These are phyloP conservation scores for Cataglyphis altisquamis DNA, from an alignment of 2,888 invertebrate species.

Conservation along the genomic window DNA sequence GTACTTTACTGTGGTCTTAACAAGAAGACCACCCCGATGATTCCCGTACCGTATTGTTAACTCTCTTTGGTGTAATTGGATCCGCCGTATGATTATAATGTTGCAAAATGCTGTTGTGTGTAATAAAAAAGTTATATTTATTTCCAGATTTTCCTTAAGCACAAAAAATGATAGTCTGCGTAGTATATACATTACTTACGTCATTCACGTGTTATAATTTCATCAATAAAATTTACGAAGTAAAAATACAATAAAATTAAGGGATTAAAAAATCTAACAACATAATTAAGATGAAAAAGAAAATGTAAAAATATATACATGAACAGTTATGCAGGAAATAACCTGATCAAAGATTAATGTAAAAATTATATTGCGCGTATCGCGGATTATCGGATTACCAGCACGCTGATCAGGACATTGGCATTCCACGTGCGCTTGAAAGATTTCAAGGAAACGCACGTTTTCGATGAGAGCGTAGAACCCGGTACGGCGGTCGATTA, in stretches of 20 bases:
- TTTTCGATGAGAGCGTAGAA: constrained; percentile 65
- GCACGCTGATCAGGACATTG: constrained; percentile 37
- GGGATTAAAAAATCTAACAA: not conserved
- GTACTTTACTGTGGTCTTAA: constrained; percentile 10
- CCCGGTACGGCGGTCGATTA: constrained; percentile 71
- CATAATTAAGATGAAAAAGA: not conserved
- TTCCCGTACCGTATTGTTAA: constrained; percentile 14
- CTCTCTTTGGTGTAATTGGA: not conserved
- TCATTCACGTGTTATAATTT: not conserved
- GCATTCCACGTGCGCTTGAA: constrained; percentile 56
- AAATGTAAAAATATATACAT: not conserved
- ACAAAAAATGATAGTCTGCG: not conserved
- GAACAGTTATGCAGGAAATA: not conserved
- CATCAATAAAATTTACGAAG: not conserved
- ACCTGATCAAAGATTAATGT: not conserved
- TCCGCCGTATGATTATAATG: constrained; percentile 1
- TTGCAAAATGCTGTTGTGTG: not conserved
- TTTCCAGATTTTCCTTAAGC: not conserved
- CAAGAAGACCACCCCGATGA: constrained; percentile 28
- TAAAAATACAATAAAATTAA: not conserved
- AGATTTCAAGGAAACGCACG: constrained; percentile 65
- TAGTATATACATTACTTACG: not conserved
- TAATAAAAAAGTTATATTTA: not conserved
- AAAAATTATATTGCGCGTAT: not conserved
- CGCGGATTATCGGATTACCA: constrained; percentile 25